phyloP scores from a whole-genome alignment of 1,140 invertebrate genomes.

The Chironomus tepperi region DNA sequence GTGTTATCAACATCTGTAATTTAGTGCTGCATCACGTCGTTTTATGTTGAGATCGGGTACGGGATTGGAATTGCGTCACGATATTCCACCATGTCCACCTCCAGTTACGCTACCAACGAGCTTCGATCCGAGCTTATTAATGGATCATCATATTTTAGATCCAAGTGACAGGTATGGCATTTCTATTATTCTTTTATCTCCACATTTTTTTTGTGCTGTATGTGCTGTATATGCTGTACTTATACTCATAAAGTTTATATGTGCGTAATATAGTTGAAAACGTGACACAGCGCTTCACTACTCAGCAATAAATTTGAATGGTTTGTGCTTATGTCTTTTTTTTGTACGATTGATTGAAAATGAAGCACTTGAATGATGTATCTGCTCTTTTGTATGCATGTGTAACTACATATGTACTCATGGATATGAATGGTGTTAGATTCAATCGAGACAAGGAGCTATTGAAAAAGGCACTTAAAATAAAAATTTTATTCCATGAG shows the following conservation, averaged over 20 bases:
- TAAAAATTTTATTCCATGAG: no score
- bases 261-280: background rate
- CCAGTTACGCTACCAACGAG: conserved; percentile 38
- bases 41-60: conserved; percentile 72
- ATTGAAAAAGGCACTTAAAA: no score
- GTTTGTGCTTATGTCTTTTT: no score
- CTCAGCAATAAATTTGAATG: no score
- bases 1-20: background rate
- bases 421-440: no score
- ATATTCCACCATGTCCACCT: conserved; percentile 40
- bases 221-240: background rate
- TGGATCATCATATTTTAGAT: conserved; percentile 25
- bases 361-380: no score
- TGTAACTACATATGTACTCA: no score
- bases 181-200: background rate
- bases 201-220: background rate
- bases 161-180: conserved; percentile 22
- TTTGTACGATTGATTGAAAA: no score
- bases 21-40: conserved; percentile 39
- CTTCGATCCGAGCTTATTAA: conserved; percentile 34
- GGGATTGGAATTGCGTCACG: conserved; percentile 63
- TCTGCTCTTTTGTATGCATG: no score
- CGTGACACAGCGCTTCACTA: background rate
- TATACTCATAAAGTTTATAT: background rate
- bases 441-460: no score